Conservation (phyloP, 2,888 invertebrate species). For the Argynnis bischoffii region DNA sequence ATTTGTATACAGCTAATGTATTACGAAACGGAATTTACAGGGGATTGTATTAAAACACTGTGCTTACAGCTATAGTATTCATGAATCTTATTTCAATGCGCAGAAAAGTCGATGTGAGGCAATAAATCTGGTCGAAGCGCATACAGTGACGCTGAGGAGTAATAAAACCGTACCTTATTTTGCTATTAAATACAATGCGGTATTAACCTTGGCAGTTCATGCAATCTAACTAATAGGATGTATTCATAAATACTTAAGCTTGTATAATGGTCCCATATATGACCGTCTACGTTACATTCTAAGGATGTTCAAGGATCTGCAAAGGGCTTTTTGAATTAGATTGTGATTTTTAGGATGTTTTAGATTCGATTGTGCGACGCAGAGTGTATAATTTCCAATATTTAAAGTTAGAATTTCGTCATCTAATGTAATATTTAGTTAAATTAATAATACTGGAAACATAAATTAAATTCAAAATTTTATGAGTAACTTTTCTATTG, state of each 20-base stretch:
- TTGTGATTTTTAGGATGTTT: conserved; percentile 1
- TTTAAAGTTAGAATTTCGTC: no score
- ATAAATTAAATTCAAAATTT: no score
- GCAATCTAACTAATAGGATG: conserved; percentile 41
- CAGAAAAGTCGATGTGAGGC: conserved; percentile 11
- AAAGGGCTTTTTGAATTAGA: conserved; percentile 27
- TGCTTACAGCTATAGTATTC: conserved; percentile 1
- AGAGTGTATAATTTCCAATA: no score
- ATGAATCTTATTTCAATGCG: conserved; percentile 1
- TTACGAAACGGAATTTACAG: no score
- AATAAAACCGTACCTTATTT: conserved; percentile 45
- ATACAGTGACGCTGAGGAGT: conserved; percentile 30
- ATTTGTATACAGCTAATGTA: no score
- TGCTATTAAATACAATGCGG: conserved; percentile 47
- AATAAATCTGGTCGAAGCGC: conserved; percentile 18
- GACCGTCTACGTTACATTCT: conserved; percentile 26
- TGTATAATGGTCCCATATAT: conserved; percentile 30
- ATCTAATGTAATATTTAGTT: no score
- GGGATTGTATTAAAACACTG: no score
- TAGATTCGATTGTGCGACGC: no score
- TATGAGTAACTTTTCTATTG: background rate
- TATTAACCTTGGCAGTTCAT: conserved; percentile 46
- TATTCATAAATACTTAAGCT: conserved; percentile 39
- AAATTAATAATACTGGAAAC: no score
- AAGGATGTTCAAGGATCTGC: conserved; percentile 35